phyloP scores from a whole-genome alignment of 2,113 vertebrate species.

The Illadopsis cleaveri region DNA sequence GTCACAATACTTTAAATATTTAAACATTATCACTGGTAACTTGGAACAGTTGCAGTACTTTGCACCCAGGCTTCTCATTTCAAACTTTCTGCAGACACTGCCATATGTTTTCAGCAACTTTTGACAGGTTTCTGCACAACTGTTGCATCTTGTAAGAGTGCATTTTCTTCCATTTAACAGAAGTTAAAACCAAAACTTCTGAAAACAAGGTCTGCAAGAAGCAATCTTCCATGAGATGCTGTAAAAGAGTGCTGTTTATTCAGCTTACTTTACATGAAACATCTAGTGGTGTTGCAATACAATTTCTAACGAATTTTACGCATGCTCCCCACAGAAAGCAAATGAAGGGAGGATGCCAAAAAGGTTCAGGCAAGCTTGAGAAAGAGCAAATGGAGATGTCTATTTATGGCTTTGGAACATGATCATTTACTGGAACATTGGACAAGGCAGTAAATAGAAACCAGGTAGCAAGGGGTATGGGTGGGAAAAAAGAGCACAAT shows the following conservation, averaged over 20 bases:
- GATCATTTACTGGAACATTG: neutral
- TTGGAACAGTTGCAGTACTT: neutral
- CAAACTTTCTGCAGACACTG: neutral
- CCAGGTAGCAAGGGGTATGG: fast-evolving
- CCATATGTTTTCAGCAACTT: neutral
- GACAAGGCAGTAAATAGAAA: neutral
- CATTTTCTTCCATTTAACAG: neutral
- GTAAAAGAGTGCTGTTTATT: neutral
- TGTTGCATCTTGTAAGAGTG: neutral
- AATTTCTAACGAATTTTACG: neutral
- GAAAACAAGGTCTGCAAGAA: neutral
- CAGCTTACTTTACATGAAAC: neutral
- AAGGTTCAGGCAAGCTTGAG: neutral
- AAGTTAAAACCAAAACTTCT: neutral
- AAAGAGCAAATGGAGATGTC: neutral
- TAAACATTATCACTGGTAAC: neutral
- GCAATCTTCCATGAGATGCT: neutral
- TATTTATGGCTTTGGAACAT: neutral
- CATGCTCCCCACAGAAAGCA: fast-evolving
- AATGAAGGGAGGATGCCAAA: neutral
- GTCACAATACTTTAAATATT: conserved; percentile 46
- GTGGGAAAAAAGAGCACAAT: neutral
- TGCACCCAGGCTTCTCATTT: neutral
- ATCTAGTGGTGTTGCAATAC: neutral
- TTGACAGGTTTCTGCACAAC: neutral